phyloP scores from a whole-genome alignment of 2,113 vertebrate species.

The Mustela nigripes region DNA sequence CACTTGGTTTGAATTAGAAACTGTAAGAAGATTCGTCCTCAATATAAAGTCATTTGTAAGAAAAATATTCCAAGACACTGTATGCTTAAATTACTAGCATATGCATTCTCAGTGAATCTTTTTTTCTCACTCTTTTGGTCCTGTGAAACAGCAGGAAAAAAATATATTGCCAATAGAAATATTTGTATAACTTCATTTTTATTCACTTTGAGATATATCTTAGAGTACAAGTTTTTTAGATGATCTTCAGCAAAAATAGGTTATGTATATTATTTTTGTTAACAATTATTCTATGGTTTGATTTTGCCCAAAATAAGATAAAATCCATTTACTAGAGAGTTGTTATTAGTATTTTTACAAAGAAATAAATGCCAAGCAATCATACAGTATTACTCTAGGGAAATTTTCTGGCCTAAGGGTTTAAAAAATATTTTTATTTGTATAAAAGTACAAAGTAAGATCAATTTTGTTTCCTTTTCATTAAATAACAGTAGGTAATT shows the following conservation, averaged over 20 bases:
- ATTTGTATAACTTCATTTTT: constrained; percentile 74
- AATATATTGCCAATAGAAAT: constrained; percentile 71
- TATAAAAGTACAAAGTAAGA: constrained; percentile 58
- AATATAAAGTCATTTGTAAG: constrained; percentile 59
- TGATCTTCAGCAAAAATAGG: neutral
- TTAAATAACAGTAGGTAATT: constrained; percentile 65
- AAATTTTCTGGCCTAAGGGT: constrained; percentile 53
- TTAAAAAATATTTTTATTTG: constrained; percentile 73
- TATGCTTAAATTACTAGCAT: constrained; percentile 72
- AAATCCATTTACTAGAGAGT: neutral
- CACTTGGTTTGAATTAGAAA: constrained; percentile 62
- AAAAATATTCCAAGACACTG: constrained; percentile 71
- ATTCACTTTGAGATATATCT: constrained; percentile 60
- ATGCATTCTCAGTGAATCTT: constrained; percentile 39
- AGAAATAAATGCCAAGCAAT: constrained; percentile 65
- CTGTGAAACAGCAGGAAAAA: constrained; percentile 62
- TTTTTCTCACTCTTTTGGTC: constrained; percentile 52
- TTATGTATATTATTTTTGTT: constrained; percentile 36
- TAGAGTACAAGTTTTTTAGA: constrained; percentile 50
- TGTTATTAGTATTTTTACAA: constrained; percentile 58
- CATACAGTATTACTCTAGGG: constrained; percentile 54
- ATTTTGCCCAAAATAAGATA: constrained; percentile 67
- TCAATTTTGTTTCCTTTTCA: constrained; percentile 74
- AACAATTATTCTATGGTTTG: constrained; percentile 54
- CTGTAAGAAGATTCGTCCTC: constrained; percentile 6